Base-by-base conservation (phyloP, 35 echinoderm and acorn worm genomes). In the Strongylocentrotus purpuratus region DNA sequence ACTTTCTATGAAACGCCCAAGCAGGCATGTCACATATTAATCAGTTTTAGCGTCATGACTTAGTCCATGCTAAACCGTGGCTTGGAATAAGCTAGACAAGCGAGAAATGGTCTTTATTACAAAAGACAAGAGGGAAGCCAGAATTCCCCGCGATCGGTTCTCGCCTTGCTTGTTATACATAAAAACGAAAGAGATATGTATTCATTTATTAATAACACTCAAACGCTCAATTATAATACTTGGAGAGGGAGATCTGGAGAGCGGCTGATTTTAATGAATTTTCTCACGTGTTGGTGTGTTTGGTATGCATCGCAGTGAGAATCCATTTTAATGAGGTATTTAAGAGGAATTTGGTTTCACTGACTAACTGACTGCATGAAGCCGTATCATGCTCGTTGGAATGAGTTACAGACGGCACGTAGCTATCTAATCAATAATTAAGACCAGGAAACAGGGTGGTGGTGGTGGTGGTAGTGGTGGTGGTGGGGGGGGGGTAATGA, bases 201-300 rank as follows among this genome's bases (percentile, higher is more conserved):
- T 93, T 93, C 48, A 58, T 93, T 93, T 93, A 93, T 93, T 93
- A 58, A 93, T 93, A 93, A 93, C 91, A 93, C 91, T 47, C 91
- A 93, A 93, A 58, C 28, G 91, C 46, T 93, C 91, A 93, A 50
- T 50, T 93, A 58, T 58, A 58, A 52, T 58, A 58, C n/a, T 14
- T 46, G 87, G 45, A 41, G 45, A 20, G 0, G 14, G 9, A 46
- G 87, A 4, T 89, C 4, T 93, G 31, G 32, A 93, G n/a, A 93
- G 46, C 91, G 91, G 33, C 20, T 48, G 91, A 25, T 93, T 93
- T 31, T 93, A 58, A 93, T 93, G 46, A 93, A 93, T 93, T 93
- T 93, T 93, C 46, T 31, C 91, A 93, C 91, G 91, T 93, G 91
- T 13, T 50, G 91, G n/a, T 33, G 32, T 17, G 87, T 89, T 46